A percentile compares a stretch with the other conserved stretches of the same genome.
phyloP scores from a whole-genome alignment of 2,797 vertebrate genomes.

The Sebastes vulpes region DNA sequence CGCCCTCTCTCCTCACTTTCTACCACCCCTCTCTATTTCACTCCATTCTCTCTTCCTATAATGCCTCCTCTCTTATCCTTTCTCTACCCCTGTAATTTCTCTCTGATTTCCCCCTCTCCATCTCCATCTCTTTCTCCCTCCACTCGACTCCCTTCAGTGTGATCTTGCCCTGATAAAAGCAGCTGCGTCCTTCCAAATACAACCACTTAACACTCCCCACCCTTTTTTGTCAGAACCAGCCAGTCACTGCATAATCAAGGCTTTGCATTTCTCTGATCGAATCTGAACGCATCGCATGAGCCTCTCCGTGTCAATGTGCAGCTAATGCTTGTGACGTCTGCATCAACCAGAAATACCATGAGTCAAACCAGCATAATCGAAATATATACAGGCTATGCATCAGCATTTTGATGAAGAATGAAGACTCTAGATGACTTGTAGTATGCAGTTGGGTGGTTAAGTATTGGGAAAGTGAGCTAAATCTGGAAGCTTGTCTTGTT shows the following conservation, averaged over 20 bases:
- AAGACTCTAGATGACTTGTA: neutral
- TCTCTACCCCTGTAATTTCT: constrained; percentile 50
- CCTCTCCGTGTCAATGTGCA: constrained; percentile 81
- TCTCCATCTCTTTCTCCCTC: constrained; percentile 18
- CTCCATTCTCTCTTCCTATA: constrained; percentile 57
- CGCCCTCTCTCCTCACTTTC: constrained; percentile 37
- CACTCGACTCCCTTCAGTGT: constrained; percentile 36
- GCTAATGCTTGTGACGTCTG: constrained; percentile 80
- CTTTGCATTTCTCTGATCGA: constrained; percentile 66
- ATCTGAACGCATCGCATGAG: constrained; percentile 80
- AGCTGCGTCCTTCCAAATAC: constrained; percentile 29
- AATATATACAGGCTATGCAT: neutral
- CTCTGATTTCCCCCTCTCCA: constrained; percentile 12
- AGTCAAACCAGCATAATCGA: neutral
- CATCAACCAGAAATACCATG: constrained; percentile 35
- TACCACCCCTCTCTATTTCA: constrained; percentile 54
- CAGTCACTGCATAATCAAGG: constrained; percentile 58
- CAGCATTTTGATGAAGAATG: constrained; percentile 4
- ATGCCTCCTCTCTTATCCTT: constrained; percentile 53
- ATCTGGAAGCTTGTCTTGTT: neutral
- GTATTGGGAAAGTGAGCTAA: neutral
- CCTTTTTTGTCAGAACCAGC: constrained; percentile 44
- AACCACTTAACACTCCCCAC: constrained; percentile 39
- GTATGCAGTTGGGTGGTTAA: constrained; percentile 8
- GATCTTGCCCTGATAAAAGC: constrained; percentile 47